A percentile compares a stretch with the other conserved stretches of the same genome.
Conservation (phyloP, 2,888 invertebrate species). For the Amblyteles armatorius region DNA sequence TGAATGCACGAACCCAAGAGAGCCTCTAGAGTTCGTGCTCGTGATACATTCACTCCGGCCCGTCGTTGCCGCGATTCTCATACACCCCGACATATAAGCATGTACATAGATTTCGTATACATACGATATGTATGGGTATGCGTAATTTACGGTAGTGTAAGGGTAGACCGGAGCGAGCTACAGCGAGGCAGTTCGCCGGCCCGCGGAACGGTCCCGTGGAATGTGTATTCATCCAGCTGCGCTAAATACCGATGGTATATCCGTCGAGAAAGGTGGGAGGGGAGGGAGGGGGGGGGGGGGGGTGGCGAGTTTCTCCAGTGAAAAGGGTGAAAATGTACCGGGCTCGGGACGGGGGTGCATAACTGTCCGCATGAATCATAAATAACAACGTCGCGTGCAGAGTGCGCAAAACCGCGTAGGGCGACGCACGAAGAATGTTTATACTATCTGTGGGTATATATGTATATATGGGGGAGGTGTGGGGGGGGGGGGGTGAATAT, state of each 20-base stretch:
- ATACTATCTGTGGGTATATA: not conserved
- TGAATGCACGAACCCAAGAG: conserved; percentile 34
- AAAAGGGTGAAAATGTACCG: conserved; percentile 31
- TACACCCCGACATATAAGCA: not conserved
- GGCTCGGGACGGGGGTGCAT: conserved; percentile 21
- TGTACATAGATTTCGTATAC: not conserved
- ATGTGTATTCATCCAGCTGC: conserved; percentile 51
- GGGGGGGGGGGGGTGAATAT: not conserved
- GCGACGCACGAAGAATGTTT: conserved; percentile 23
- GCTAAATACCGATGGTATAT: conserved; percentile 53
- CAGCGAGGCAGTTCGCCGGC: not conserved
- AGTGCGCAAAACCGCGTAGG: not conserved
- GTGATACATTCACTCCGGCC: conserved; percentile 54
- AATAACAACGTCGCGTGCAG: conserved; percentile 34
- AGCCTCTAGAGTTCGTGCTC: conserved; percentile 43
- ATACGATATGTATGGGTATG: not conserved
- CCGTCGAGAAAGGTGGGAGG: conserved; percentile 1
- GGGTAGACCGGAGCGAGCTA: not conserved
- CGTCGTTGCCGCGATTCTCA: conserved; percentile 33
- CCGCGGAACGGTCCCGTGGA: conserved; percentile 40
- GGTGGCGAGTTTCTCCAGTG: not conserved
- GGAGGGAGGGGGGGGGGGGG: not conserved
- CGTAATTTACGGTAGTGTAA: conserved; percentile 3
- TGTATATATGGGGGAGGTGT: too few relatives aligned
- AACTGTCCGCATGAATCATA: conserved; percentile 40